Percentiles rank a stretch among this genome's conserved stretches.
Evolutionary conservation across 2,888 invertebrate species (phyloP).

Genomic region (Halictus ligatus): DNA sequence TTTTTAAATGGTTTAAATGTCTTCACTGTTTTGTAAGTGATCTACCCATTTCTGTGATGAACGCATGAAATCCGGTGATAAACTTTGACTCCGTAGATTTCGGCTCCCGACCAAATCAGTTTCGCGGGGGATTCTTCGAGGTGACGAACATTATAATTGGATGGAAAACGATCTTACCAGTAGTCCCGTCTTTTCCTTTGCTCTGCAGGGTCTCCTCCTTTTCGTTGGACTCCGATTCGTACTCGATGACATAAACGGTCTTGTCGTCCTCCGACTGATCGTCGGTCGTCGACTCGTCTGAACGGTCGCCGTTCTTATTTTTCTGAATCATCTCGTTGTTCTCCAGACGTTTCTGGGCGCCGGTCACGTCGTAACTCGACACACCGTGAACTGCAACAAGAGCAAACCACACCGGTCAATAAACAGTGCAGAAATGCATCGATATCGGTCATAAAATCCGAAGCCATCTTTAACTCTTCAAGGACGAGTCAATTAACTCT

Average conservation of each 20-base stretch:
- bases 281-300: conserved; percentile 61
- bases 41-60: no score
- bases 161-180: conserved; percentile 62
- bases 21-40: no score
- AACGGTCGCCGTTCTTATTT: conserved; percentile 54
- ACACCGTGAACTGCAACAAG: conserved; percentile 66
- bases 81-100: no score
- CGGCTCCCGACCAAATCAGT: neutral
- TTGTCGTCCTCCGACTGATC: conserved; percentile 62
- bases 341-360: conserved; percentile 62
- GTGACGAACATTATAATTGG: neutral
- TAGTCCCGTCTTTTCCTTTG: conserved; percentile 70
- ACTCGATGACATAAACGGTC: conserved; percentile 77
- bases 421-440: neutral
- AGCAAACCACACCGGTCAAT: neutral
- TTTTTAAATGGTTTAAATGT: no score
- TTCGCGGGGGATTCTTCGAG: neutral
- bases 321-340: conserved; percentile 70
- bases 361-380: conserved; percentile 70
- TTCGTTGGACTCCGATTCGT: conserved; percentile 76
- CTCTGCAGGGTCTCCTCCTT: conserved; percentile 71
- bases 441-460: neutral
- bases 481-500: neutral
- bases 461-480: neutral
- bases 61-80: no score